Evolutionary conservation across 2,797 vertebrate species (phyloP).

Genomic region (Poeciliopsis turneri): DNA sequence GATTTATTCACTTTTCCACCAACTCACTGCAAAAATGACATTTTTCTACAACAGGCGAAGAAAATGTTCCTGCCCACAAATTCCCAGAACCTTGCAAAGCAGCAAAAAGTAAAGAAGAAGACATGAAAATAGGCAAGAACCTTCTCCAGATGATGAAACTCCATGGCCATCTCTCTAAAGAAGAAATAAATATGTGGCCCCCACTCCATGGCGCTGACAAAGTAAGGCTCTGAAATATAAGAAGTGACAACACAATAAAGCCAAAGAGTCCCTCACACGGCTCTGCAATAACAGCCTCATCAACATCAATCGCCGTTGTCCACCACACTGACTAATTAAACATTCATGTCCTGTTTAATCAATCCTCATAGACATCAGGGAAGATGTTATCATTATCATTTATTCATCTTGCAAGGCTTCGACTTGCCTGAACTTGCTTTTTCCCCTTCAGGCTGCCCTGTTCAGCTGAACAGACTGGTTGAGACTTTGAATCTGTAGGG

Average conservation of each 20-base stretch:
- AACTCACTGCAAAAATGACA: not conserved
- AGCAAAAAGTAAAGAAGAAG: not conserved
- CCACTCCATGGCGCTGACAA: constrained; percentile 95
- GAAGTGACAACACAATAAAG: constrained; percentile 26
- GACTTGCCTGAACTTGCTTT: constrained; percentile 51
- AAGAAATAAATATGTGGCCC: constrained; percentile 96
- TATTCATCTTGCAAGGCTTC: constrained; percentile 55
- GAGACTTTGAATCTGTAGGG: constrained; percentile 43
- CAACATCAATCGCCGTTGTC: constrained; percentile 38
- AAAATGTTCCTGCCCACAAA: not conserved
- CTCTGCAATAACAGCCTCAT: constrained; percentile 55
- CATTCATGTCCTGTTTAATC: constrained; percentile 69
- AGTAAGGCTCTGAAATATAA: constrained; percentile 89
- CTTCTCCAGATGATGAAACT: constrained; percentile 98
- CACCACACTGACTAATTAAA: constrained; percentile 55
- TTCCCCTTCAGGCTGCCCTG: constrained; percentile 9
- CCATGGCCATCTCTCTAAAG: constrained; percentile 98
- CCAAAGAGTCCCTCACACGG: constrained; percentile 26
- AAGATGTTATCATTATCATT: constrained; percentile 59
- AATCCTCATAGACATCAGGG: constrained; percentile 56
- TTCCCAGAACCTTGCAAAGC: not conserved
- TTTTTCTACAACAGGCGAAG: not conserved
- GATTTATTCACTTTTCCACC: not conserved
- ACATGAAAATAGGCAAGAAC: constrained; percentile 62
- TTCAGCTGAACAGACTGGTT: constrained; percentile 25